Conservation (phyloP, 1,140 invertebrate species). For the Nasonia giraulti region DNA sequence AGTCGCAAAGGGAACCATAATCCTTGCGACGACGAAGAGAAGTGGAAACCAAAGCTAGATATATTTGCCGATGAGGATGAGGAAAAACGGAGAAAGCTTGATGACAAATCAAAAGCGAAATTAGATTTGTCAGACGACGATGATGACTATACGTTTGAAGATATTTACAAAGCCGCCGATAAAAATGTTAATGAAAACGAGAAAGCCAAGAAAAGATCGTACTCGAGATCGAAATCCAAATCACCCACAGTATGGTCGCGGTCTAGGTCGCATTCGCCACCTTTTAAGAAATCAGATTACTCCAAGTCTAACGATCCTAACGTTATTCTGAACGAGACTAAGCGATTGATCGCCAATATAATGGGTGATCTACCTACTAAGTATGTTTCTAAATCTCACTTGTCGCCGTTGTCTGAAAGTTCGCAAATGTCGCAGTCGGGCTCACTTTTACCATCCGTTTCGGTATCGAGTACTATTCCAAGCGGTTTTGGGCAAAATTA, state of each 20-base stretch:
- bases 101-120: constrained; percentile 63
- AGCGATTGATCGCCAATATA: constrained; percentile 78
- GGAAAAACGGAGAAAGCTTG: constrained; percentile 60
- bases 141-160: constrained; percentile 82
- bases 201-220: constrained; percentile 65
- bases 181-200: constrained; percentile 77
- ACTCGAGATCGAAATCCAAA: constrained; percentile 58
- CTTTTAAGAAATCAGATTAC: constrained; percentile 60
- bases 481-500: constrained; percentile 38
- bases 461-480: constrained; percentile 14
- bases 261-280: constrained; percentile 63
- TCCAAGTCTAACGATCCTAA: constrained; percentile 70
- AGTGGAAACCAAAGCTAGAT: constrained; percentile 71
- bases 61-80: constrained; percentile 72
- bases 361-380: constrained; percentile 77
- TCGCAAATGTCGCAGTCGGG: constrained; percentile 29
- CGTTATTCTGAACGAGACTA: constrained; percentile 76
- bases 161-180: constrained; percentile 79
- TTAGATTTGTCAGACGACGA: constrained; percentile 77
- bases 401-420: constrained; percentile 35
- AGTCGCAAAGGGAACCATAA: constrained; percentile 68
- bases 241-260: constrained; percentile 66
- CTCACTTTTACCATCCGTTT: constrained; percentile 1
- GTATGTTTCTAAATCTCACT: constrained; percentile 65
- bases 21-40: constrained; percentile 68